Conservation (phyloP, 2,113 vertebrate species). For the Rutilus rutilus region DNA sequence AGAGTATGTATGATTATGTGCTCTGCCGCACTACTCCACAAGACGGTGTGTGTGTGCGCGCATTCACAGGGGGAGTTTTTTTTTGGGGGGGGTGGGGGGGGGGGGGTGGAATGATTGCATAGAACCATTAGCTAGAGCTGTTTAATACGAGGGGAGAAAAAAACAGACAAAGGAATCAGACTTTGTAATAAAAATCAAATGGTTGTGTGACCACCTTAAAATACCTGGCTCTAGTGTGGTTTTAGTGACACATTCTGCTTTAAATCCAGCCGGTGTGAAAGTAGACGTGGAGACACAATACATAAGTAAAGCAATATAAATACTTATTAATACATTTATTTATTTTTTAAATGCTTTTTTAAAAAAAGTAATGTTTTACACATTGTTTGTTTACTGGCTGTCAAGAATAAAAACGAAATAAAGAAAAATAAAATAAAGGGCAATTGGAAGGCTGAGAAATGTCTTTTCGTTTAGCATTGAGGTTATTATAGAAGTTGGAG, state of each 20-base stretch:
- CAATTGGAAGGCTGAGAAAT: neutral
- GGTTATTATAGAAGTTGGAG: constrained; percentile 38
- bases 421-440: neutral
- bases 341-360: neutral
- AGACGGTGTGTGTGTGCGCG: constrained; percentile 20
- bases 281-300: neutral
- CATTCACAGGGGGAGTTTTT: constrained; percentile 47
- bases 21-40: constrained; percentile 35
- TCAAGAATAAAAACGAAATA: neutral
- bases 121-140: constrained; percentile 71
- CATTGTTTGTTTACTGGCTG: neutral
- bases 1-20: constrained; percentile 53
- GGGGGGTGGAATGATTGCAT: constrained; percentile 64
- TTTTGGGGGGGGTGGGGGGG: constrained; percentile 59
- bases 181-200: constrained; percentile 40
- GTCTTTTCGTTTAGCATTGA: constrained; percentile 19
- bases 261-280: neutral
- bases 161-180: constrained; percentile 72
- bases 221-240: neutral
- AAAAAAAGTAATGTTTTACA: neutral
- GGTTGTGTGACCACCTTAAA: constrained; percentile 40
- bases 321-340: neutral
- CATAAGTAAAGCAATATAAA: neutral
- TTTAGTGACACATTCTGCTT: neutral
- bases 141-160: constrained; percentile 66